Base-by-base conservation (phyloP, 2,797 vertebrate species). In the Leptodactylus fallax region DNA sequence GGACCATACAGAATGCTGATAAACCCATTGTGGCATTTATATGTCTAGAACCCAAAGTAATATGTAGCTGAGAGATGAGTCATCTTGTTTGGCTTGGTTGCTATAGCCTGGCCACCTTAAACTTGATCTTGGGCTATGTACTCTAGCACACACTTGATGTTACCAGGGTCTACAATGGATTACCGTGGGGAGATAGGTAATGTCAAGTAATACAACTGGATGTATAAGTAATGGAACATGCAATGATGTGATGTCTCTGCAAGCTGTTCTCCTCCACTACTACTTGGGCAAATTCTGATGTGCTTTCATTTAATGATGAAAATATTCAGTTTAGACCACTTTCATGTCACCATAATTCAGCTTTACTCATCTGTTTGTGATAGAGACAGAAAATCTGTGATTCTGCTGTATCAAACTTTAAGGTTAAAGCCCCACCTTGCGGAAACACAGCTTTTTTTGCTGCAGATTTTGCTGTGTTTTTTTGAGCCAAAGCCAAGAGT, bases 241-340 rank as follows among this genome's bases (percentile, higher is more conserved):
- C 21, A 76, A 76, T 77, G 49, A 77, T n/a, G 47, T 76, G 72
- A 76, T 53, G 74, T 77, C 74, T 77, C 19, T 77, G n/a, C 21
- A 14, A 49, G 45, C 45, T 74, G 71, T 49, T 49, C 45, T 49
- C 45, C 17, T 2, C 65, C 45, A 10, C 19, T 74, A 49, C 45
- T 5, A 9, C 17, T 72, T 47, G 36, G 27, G 25, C 17, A 49
- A 74, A 74, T 2, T 55, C 53, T 19, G n/a, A 13, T 1, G 49
- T 11, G 49, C 5, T 72, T 9, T 14, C 9, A 21, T 49, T 74
- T 13, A 51, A n/a, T 12, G 12, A 10, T 53, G 21, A 77, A n/a
- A 23, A 53, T 77, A 77, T 77, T 51, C 21, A 53, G 21, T 11
- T 53, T 12, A 7, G n/a, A 16, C 11, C 0, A 1, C 6, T 45